Conservation (phyloP, 2,113 vertebrate genomes). For the Etia nguti region DNA sequence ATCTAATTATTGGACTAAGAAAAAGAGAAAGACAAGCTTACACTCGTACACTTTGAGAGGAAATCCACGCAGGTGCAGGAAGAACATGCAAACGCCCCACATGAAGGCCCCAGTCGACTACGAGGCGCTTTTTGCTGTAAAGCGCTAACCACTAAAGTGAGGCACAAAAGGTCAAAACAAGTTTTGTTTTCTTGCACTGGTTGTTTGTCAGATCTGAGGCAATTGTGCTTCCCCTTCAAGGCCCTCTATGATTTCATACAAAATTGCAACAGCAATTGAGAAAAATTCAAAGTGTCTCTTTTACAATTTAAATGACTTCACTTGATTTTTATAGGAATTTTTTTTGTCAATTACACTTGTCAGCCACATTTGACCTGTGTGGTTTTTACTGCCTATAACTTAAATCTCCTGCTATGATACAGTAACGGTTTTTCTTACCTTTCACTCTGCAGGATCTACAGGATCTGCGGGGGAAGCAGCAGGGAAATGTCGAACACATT, state of each 20-base stretch:
- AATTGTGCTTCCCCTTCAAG: background rate
- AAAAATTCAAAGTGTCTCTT: background rate
- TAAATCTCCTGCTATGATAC: background rate
- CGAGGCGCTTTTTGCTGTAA: rapidly evolving
- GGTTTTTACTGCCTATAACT: background rate
- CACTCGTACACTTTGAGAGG: background rate
- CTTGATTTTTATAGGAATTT: background rate
- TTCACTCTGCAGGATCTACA: background rate
- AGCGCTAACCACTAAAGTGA: background rate
- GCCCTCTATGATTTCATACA: background rate
- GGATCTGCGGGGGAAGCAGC: background rate
- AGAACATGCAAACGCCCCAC: background rate
- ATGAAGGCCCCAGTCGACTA: background rate
- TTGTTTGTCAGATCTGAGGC: background rate
- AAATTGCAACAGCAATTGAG: background rate
- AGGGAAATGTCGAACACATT: background rate
- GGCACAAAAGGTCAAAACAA: background rate
- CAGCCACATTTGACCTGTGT: background rate
- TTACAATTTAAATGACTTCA: background rate
- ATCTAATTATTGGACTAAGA: background rate
- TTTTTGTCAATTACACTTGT: background rate
- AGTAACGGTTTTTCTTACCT: background rate
- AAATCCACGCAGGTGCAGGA: background rate
- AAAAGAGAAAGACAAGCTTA: rapidly evolving
- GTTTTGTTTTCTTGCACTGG: background rate